Conservation (phyloP, 2,113 vertebrate species). For the Martes martes region DNA sequence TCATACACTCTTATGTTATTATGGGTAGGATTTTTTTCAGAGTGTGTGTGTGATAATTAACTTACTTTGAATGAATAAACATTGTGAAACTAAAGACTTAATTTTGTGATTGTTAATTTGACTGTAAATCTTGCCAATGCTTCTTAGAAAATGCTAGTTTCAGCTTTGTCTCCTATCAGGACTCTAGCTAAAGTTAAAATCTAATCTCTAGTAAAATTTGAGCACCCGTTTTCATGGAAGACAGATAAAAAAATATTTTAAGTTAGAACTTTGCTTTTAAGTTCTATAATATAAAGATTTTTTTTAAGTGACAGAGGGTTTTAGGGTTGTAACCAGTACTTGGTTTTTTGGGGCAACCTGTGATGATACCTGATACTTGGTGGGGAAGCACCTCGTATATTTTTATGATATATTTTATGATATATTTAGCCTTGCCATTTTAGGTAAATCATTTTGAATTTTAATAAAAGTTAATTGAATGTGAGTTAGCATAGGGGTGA, state of each 20-base stretch:
- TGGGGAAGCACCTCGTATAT: not conserved
- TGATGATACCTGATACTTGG: not conserved
- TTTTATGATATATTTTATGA: not conserved
- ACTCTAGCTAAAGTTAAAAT: not conserved
- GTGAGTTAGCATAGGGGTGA: not conserved
- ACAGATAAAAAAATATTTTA: not conserved
- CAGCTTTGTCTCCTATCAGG: not conserved
- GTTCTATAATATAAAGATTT: not conserved
- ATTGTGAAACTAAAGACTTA: conserved; percentile 24
- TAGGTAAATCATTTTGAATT: conserved; percentile 48
- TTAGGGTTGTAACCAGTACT: not conserved
- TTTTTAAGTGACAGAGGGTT: conserved; percentile 24
- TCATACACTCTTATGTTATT: not conserved
- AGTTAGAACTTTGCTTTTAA: not conserved
- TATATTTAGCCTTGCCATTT: not conserved
- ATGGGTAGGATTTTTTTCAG: conserved; percentile 1
- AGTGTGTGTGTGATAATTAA: not conserved
- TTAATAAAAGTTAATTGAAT: conserved; percentile 7
- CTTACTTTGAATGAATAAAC: not conserved
- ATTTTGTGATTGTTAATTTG: conserved; percentile 24
- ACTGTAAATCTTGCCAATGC: not conserved
- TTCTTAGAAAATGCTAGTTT: conserved; percentile 2
- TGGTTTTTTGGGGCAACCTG: not conserved
- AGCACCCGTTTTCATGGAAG: not conserved
- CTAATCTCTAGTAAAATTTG: not conserved